Base-by-base conservation (phyloP, 2,113 vertebrate species). In the Neodontobutis hainanensis region DNA sequence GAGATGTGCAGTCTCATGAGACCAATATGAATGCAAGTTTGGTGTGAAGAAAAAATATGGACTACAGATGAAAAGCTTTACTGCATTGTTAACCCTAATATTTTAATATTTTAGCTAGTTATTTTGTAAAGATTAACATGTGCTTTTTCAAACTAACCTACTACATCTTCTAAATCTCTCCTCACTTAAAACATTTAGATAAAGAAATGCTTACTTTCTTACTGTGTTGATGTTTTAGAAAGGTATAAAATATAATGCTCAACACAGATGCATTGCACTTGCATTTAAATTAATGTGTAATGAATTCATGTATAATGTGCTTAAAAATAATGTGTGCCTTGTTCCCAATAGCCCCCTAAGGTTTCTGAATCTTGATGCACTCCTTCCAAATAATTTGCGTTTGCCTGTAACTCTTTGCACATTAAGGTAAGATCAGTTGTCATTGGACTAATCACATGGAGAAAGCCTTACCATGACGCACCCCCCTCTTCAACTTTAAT, bases 401-500 rank as follows among this genome's bases (percentile, higher is more conserved):
- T 51, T 76, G 50, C 59, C 19, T 70, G 53, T 8, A 44, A 38
- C 15, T 27, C 27, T 0, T 42, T 48, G 36, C 12, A 46, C 6
- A 59, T 19, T 58, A 32, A 45, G 60, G 75, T 72, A 1, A 5
- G 70, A 77, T 72, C 53, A 55, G 46, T 19, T 58, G 59, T 78
- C 65, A 73, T 57, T 63, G 68, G 52, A 66, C 40, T 81, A 47
- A 69, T 74, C 32, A 45, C 43, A 84, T 48, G 70, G 52, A 80
- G 46, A 78, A 68, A 85, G 71, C 55, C 57, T 56, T 50, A 44
- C 48, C 50, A 50, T 52, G 55, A 40, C 42, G 2, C 60, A 46
- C 58, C 45, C 50, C 68, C 51, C 58, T 62, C 57, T 70, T 70
- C 72, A 56, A 61, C 63, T 62, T 36, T 74, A 82, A 84, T 81